phyloP scores from a whole-genome alignment of 1,140 invertebrate genomes.

The Meteorus sp. region DNA sequence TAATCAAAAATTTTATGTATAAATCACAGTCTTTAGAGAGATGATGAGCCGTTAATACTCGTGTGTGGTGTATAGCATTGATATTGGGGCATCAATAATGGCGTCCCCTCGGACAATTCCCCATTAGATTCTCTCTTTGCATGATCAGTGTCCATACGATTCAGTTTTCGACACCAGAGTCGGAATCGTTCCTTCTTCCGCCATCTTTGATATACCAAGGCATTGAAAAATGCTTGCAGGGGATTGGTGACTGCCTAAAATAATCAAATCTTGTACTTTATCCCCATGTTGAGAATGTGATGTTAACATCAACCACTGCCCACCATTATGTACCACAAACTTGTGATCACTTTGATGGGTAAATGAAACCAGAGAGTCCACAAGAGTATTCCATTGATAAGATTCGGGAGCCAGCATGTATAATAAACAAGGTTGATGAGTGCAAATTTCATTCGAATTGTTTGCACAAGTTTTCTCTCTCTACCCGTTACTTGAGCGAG shows the following conservation, averaged over 20 bases:
- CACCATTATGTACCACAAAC: slow-evolving; percentile 81
- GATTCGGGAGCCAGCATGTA: slow-evolving; percentile 79
- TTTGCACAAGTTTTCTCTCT: slow-evolving; percentile 71
- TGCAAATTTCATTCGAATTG: slow-evolving; percentile 72
- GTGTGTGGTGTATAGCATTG: slow-evolving; percentile 42
- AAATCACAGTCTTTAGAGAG: slow-evolving; percentile 38
- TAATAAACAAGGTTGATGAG: slow-evolving; percentile 78
- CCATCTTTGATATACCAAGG: slow-evolving; percentile 75
- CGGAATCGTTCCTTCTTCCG: slow-evolving; percentile 53
- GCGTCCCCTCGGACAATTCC: slow-evolving; percentile 46
- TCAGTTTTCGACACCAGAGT: slow-evolving; percentile 46
- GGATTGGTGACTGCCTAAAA: slow-evolving; percentile 77
- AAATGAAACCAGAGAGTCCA: slow-evolving; percentile 77
- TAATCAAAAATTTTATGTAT: background rate
- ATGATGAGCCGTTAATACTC: slow-evolving; percentile 56
- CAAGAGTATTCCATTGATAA: slow-evolving; percentile 74
- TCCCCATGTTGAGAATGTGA: slow-evolving; percentile 1
- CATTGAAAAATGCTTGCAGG: slow-evolving; percentile 79
- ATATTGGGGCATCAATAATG: slow-evolving; percentile 42
- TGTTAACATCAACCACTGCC: slow-evolving; percentile 34
- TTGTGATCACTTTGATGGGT: slow-evolving; percentile 68
- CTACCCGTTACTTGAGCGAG: slow-evolving; percentile 69
- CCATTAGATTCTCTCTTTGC: slow-evolving; percentile 23
- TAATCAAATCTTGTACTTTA: too few relatives aligned
- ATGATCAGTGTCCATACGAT: background rate